phyloP scores from a whole-genome alignment of 2,888 invertebrate genomes.

The Machimus atricapillus region DNA sequence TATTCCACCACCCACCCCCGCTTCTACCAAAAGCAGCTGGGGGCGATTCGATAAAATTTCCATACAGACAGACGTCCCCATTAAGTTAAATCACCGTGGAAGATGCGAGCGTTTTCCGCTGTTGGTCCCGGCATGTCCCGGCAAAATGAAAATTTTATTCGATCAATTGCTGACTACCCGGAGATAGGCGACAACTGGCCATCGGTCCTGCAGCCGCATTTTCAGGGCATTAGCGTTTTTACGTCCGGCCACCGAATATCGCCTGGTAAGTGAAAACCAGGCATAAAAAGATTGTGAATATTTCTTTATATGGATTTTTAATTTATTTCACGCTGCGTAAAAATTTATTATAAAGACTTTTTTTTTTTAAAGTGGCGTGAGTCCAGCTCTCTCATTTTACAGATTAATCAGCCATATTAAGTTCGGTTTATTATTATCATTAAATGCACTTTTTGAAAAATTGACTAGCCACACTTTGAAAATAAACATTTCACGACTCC shows the following conservation, averaged over 20 bases:
- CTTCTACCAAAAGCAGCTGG: neutral
- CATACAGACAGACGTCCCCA: neutral
- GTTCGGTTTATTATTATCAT: too few relatives aligned
- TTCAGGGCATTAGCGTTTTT: neutral
- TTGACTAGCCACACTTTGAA: too few relatives aligned
- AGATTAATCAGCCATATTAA: too few relatives aligned
- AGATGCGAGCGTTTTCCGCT: neutral
- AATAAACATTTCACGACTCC: too few relatives aligned
- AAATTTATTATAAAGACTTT: too few relatives aligned
- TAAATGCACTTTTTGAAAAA: too few relatives aligned
- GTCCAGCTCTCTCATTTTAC: too few relatives aligned
- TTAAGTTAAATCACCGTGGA: constrained; percentile 1
- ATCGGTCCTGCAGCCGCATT: neutral
- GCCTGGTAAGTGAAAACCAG: neutral
- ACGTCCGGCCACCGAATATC: neutral
- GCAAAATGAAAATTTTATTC: neutral
- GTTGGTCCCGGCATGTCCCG: neutral
- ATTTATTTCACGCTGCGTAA: too few relatives aligned
- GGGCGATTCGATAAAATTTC: neutral
- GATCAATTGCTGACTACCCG: neutral
- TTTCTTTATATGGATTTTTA: neutral
- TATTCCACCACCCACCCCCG: neutral
- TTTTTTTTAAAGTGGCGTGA: too few relatives aligned
- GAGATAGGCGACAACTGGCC: neutral
- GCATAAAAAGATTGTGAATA: neutral